These are phyloP conservation scores for Dasypus novemcinctus DNA, from an alignment of 2,113 vertebrate genomes.

Conservation along the genomic window DNA sequence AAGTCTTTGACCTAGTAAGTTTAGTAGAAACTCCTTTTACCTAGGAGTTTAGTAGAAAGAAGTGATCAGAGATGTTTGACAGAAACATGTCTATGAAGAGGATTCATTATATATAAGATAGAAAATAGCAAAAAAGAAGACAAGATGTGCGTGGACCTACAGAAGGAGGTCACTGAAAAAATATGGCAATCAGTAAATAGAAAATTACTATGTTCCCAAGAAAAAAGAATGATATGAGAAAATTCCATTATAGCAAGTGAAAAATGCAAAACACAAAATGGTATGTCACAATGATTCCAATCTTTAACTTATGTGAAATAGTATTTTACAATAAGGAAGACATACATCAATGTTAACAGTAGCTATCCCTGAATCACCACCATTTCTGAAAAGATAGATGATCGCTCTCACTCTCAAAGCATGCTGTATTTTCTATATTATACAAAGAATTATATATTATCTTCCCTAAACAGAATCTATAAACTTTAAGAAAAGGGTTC, in stretches of 20 bases:
- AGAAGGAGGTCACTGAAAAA: not conserved
- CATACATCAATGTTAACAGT: not conserved
- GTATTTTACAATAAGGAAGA: conserved; percentile 4
- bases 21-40: too few relatives aligned
- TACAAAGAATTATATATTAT: not conserved
- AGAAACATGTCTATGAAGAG: not conserved
- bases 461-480: conserved; percentile 32
- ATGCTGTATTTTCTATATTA: not conserved
- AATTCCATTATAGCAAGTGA: not conserved
- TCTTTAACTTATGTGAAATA: not conserved
- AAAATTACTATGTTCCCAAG: not conserved
- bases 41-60: conserved; percentile 4
- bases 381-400: not conserved
- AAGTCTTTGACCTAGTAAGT: not conserved
- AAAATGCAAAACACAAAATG: not conserved
- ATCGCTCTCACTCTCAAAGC: not conserved
- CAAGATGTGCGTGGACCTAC: not conserved
- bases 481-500: not conserved
- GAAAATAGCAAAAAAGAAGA: not conserved
- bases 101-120: not conserved
- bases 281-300: not conserved
- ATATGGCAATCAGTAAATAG: not conserved
- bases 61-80: not conserved
- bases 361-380: not conserved
- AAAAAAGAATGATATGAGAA: conserved; percentile 4